Evolutionary conservation across 2,888 invertebrate species (phyloP).

Genomic region (Didymodactylos carnosus): DNA sequence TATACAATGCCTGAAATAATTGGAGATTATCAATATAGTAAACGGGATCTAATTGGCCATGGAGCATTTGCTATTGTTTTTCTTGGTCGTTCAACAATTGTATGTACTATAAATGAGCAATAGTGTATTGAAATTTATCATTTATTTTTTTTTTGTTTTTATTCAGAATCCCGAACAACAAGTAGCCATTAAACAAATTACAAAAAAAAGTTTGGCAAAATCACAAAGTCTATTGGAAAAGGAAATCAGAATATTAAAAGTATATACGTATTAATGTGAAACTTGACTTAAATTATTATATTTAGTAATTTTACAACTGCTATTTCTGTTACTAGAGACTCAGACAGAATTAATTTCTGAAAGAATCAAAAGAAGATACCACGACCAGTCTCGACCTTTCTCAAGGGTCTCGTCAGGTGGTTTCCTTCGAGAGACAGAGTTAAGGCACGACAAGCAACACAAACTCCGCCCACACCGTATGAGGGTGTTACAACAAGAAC

Average conservation of each 20-base stretch:
- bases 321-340: too few relatives aligned
- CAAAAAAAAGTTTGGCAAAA: conserved; percentile 88
- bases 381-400: too few relatives aligned
- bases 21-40: conserved; percentile 10
- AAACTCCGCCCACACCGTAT: too few relatives aligned
- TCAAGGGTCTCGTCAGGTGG: too few relatives aligned
- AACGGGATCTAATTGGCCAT: conserved; percentile 72
- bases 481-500: too few relatives aligned
- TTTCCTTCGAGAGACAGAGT: too few relatives aligned
- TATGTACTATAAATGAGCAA: conserved; percentile 18
- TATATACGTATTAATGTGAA: too few relatives aligned
- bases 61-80: conserved; percentile 98
- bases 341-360: too few relatives aligned
- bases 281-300: too few relatives aligned
- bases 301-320: too few relatives aligned
- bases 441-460: too few relatives aligned
- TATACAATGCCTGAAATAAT: not conserved
- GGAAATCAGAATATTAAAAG: conserved; percentile 92
- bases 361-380: too few relatives aligned
- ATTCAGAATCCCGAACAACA: conserved; percentile 57
- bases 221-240: conserved; percentile 88
- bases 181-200: conserved; percentile 91
- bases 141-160: not conserved
- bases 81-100: conserved; percentile 66
- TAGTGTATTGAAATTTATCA: not conserved